These are phyloP conservation scores for Papilio dardanus DNA, from an alignment of 1,140 invertebrate species.

Conservation along the genomic window DNA sequence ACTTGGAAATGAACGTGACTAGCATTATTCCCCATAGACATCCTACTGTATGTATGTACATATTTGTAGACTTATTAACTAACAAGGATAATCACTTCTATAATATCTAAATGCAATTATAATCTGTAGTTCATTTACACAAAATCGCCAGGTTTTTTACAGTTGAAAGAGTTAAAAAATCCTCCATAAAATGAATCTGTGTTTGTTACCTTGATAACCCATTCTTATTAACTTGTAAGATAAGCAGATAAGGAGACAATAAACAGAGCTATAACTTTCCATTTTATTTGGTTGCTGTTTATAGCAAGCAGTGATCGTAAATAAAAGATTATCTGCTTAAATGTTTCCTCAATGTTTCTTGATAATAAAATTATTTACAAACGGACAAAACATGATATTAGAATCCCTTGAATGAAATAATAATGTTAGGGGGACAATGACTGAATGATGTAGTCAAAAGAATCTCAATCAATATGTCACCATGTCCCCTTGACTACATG, in stretches of 20 bases:
- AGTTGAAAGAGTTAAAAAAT: not conserved
- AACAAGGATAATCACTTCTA: not conserved
- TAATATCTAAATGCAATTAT: too few relatives aligned
- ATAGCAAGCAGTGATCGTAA: not conserved
- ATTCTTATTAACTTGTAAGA: not conserved
- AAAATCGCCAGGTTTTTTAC: too few relatives aligned
- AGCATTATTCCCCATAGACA: not conserved
- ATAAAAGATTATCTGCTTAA: not conserved
- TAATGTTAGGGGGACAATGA: too few relatives aligned
- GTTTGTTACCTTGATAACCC: not conserved
- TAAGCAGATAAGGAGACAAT: not conserved
- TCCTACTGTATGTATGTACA: not conserved
- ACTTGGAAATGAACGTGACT: not conserved
- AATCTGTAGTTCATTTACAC: too few relatives aligned
- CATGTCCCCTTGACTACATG: constrained; percentile 48
- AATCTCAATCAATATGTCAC: not conserved
- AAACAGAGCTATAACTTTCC: not conserved
- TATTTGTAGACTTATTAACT: not conserved
- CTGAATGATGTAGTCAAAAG: too few relatives aligned
- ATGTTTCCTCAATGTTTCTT: not conserved
- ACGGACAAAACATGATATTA: too few relatives aligned
- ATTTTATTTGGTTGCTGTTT: constrained; percentile 1
- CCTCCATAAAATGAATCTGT: too few relatives aligned
- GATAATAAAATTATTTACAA: too few relatives aligned
- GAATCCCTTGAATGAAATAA: too few relatives aligned